A percentile compares a stretch with the other conserved stretches of the same genome.
These are phyloP conservation scores for Camelus dromedarius DNA, from an alignment of 2,113 vertebrate genomes.

Conservation along the genomic window DNA sequence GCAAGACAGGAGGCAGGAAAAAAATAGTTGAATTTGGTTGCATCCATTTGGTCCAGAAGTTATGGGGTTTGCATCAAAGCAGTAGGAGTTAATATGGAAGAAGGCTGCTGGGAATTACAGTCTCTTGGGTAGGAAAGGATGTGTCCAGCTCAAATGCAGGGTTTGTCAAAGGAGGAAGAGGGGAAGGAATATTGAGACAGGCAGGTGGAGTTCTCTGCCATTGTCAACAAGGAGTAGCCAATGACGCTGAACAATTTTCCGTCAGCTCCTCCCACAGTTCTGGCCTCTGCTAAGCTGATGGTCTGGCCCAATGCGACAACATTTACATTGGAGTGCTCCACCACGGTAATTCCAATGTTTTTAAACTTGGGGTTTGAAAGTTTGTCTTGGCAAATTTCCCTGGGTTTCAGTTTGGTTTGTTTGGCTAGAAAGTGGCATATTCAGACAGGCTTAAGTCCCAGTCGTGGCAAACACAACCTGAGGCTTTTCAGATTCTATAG, in stretches of 20 bases:
- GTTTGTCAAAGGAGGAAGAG: background rate
- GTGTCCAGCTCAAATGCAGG: background rate
- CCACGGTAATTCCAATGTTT: conserved; percentile 72
- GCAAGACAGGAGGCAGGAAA: background rate
- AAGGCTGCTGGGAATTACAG: background rate
- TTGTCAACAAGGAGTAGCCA: background rate
- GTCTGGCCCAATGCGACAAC: conserved; percentile 61
- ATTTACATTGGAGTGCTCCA: conserved; percentile 71
- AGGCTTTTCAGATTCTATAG: conserved; percentile 62
- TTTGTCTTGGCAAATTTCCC: conserved; percentile 81
- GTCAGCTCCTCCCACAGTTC: background rate
- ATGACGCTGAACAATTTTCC: background rate
- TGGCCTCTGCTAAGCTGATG: conserved; percentile 27
- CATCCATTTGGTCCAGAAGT: background rate
- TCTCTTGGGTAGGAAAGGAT: background rate
- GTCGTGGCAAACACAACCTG: conserved; percentile 46
- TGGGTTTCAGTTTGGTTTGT: conserved; percentile 69
- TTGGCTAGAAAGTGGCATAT: conserved; percentile 73
- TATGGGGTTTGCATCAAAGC: background rate
- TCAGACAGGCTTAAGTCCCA: conserved; percentile 79
- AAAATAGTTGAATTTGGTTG: background rate
- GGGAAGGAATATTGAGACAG: background rate
- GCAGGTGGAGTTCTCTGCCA: background rate
- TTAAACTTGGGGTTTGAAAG: conserved; percentile 75
- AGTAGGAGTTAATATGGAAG: background rate